phyloP scores from a whole-genome alignment of 2,113 vertebrate species.

The Datnioides undecimradiatus region DNA sequence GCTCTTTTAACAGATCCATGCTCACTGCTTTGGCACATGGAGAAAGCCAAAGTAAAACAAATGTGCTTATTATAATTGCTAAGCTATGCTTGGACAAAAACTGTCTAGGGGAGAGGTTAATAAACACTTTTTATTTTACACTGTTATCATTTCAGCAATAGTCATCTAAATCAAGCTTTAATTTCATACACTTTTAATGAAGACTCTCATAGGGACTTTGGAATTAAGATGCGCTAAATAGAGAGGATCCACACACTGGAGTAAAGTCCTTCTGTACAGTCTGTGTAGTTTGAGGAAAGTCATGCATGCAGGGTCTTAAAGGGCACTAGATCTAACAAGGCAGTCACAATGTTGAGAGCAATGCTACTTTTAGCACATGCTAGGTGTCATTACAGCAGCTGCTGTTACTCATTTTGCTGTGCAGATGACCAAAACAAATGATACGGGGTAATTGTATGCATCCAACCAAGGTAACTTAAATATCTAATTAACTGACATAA shows the following conservation, averaged over 20 bases:
- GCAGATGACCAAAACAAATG: background rate
- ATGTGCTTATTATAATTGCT: no score
- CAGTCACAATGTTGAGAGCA: no score
- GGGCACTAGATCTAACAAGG: no score
- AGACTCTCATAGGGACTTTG: background rate
- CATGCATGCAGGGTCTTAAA: no score
- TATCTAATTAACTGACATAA: conserved; percentile 16
- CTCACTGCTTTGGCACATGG: no score
- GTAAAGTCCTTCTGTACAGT: background rate
- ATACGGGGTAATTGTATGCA: conserved; percentile 14
- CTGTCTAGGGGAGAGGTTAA: no score
- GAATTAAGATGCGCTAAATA: background rate
- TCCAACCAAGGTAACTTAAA: conserved; percentile 19
- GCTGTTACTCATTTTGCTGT: conserved; percentile 2
- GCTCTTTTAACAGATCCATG: no score
- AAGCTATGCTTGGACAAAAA: no score
- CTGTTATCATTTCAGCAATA: background rate
- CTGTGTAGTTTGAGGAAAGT: no score
- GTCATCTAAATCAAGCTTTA: background rate
- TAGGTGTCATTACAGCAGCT: background rate
- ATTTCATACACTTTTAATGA: background rate
- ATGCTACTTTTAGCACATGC: background rate
- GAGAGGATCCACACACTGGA: background rate
- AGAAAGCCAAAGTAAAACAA: no score
- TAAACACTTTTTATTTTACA: no score